Base-by-base conservation (phyloP, 2,797 vertebrate species). In the Cacajao melanocephalus region DNA sequence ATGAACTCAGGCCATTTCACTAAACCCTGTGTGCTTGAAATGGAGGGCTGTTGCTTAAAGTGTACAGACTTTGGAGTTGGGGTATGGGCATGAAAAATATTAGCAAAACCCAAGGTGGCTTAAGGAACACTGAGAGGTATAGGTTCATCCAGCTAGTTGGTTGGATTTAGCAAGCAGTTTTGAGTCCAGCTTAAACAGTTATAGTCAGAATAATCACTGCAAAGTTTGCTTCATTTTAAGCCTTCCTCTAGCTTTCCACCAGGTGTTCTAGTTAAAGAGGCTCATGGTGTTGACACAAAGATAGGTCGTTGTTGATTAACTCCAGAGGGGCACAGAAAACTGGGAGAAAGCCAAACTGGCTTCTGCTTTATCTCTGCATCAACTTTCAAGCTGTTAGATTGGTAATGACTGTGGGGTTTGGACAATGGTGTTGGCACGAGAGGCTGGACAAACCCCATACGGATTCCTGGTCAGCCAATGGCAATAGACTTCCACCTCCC, bases 301-400 rank as follows among this genome's bases (percentile, higher is more conserved):
- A 94, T 97, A 58, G 91, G 92, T 96, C 48, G 82, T 36, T 96
- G 93, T 92, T 97, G 98, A 98, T 97, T 97, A 97, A 97, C 55
- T 72, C 93, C 41, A 4, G 91, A 90, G 86, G 93, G 87, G 57
- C 64, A 76, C 41, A 46, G 58, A 89, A 58, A 95, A 86, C 92
- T 85, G 96, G 95, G 70, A 79, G 86, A 70, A 95, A 94, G 97
- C 95, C 97, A 97, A 73, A 44, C 55, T 75, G 88, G 90, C 55
- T 96, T 94, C 90, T 95, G 96, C 72, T 96, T 80, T 93, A 92
- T 86, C 88, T 95, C 28, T 92, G 70, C 30, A 73, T 96, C 92
- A 92, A 36, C 72, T 96, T 92, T 90, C 85, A 97, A 96, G 94
- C 94, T 97, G 64, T 94, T 76, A 36, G 52, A 86, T 30, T 88